Evolutionary conservation across 2,888 invertebrate species (phyloP), one percentile per base, ranked within the genome.

Genomic region (Ochropacha duplaris): DNA sequence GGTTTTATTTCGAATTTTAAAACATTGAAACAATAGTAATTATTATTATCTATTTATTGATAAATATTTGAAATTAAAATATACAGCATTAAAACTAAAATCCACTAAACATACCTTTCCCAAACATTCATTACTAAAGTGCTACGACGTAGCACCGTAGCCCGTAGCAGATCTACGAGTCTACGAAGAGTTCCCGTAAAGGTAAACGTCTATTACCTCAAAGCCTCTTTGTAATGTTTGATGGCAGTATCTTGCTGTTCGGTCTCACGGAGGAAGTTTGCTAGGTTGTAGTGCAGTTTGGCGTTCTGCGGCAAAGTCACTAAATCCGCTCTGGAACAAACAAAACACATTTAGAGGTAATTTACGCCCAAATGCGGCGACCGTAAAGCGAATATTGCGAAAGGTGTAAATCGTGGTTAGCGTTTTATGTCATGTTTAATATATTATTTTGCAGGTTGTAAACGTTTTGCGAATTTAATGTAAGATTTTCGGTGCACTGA

Each of bases 231-330:
- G 93, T 97, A 97, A 92, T 97, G 97, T 75, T 94, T 90, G 80
- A 96, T 95, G 58, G 97, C 97, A 69, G 93, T 90, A 74, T 96
- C 95, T 66, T 94, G 94, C 76, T 95, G 94, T 55, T 96, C 95
- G 22, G 94, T 94, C 87, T 97, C 97, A 71, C 96, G 94, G 64
- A 97, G 94, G 84, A 96, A 96, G 94, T 98, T 98, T 58, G 95
- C 98, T 79, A 96, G 97, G 94, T 98, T 98, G 94, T 97, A 98
- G 93, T 97, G 97, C 94, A 97, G 96, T 94, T 98, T 98, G 71
- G 97, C 97, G 88, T 98, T 98, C 87, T 96, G 95, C 54, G 97
- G 97, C 73, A 97, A 90, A 69, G 95, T 95, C 85, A 94, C 94
- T 79, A 98, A 92, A 69, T 97, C 98, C 76, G 97, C 95, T 81